Evolutionary conservation across 2,113 vertebrate genomes (phyloP), one percentile per base, ranked within the genome.

Genomic region (Heptranchias perlo): DNA sequence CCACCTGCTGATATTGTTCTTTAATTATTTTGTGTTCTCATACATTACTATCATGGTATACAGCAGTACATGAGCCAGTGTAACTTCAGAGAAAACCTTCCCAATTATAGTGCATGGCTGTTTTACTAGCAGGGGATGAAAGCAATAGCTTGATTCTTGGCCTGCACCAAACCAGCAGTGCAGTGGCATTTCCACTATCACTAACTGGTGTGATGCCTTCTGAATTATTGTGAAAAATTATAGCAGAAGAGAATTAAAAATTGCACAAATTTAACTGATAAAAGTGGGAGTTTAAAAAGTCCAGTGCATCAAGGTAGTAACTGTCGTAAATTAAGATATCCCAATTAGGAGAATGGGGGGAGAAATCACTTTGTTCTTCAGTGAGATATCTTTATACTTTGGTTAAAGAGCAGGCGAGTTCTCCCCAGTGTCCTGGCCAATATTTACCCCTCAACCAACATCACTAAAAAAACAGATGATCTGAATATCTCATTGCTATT

Each of bases 1-100:
- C 58, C 89, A 93, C 58, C 89, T 93, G 89, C 89, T 62, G 54
- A 62, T 62, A 93, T 91, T 61, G 28, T 58, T 91, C 87, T 91
- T 93, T 93, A n/a, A 93, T 39, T 62, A n/a, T 58, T 39, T 3
- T 44, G 58, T 64, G 58, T 25, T 93, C 35, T 92, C 58, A 58
- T 61, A 35, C 87, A 92, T 92, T 92, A 31, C 31, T n/a, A 62
- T 92, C 35, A 62, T 64, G 35, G 61, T 93, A 93, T 62, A 64
- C 58, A 93, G 58, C 16, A 39, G 58, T 62, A 93, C n/a, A 62
- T 62, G 58, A 93, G 62, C 58, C 58, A 14, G 14, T 93, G 86
- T 89, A 35, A 93, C 61, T 93, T 61, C 89, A 62, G 89, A 44
- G 89, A 64, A 93, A 64, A 93, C 52, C 21, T 1, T 93, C 35